These are phyloP conservation scores for Cricetomys ansorgei DNA, from an alignment of 2,113 vertebrate species.

Conservation along the genomic window DNA sequence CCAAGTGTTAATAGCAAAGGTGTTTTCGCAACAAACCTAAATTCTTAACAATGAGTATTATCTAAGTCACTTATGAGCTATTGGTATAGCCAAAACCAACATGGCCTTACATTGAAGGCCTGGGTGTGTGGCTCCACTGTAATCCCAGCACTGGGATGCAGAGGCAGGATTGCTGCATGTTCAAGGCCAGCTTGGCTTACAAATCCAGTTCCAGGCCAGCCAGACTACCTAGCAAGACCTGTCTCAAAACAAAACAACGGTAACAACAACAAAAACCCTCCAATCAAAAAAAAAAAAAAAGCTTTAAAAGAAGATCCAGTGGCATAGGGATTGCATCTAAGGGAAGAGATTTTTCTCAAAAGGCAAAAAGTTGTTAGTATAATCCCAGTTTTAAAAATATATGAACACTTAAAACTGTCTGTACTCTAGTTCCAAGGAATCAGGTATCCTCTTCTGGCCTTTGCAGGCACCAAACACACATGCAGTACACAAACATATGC, in stretches of 20 bases:
- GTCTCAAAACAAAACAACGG: not conserved
- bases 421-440: too few species aligned
- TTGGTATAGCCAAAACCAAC: not conserved
- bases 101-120: not conserved
- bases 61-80: not conserved
- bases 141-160: not conserved
- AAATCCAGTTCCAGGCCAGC: not conserved
- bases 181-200: not conserved
- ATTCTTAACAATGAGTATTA: not conserved
- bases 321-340: too few species aligned
- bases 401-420: too few species aligned
- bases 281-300: not conserved
- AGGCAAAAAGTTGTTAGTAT: too few species aligned
- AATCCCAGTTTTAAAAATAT: too few species aligned
- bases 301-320: not conserved
- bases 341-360: too few species aligned
- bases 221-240: not conserved
- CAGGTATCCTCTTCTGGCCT: too few species aligned
- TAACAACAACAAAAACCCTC: not conserved
- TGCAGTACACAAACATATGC: not conserved
- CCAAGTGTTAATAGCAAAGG: not conserved
- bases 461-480: not conserved
- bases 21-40: slow-evolving; percentile 7
- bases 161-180: not conserved
- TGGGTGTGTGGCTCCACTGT: not conserved